Base-by-base conservation (phyloP, 2,888 invertebrate species). In the Luperina testacea region DNA sequence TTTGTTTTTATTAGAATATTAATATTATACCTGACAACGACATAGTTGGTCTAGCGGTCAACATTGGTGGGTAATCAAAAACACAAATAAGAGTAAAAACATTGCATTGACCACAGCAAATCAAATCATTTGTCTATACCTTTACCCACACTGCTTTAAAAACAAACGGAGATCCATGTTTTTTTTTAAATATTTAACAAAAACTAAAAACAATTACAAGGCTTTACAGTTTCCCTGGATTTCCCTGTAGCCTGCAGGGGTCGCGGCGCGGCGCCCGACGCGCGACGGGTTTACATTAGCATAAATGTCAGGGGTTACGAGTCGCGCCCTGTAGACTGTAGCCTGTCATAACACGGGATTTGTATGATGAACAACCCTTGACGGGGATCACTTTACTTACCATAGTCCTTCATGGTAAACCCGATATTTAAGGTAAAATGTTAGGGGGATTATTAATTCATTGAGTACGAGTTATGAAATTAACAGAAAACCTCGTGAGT, bases 241-340 rank as follows among this genome's bases (percentile, higher is more conserved):
- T 24, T 20, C 5, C 61, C 20, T 15, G 48, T 38, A 32, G 7
- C 27, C 4, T 61, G 17, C 20, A 42, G 79, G 82, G 77, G 76
- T 73, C 84, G 77, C 15, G 48, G 48, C 48, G 45, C 87, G 32
- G 63, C 75, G 2, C 13, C n/a, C 57, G 81, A 63, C 78, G 78
- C 64, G 20, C 76, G 80, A 24, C 57, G 48, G 78, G 80, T 51
- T 76, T 79, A 68, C 80, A 88, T 90, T 90, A 87, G 81, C 88
- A 86, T 85, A 45, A 64, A 85, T 87, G 86, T 87, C 78, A 83
- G 90, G 85, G 80, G 79, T 57, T 57, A 72, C 4, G 77, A 68
- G 77, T 75, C 75, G 81, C 61, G 72, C 81, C 72, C 76, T 68
- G 70, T 9, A 2, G 32, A 11, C 51, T 42, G 64, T 24, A 57